A percentile compares a stretch with the other conserved stretches of the same genome.
These are phyloP conservation scores for Ibycter americanus DNA, from an alignment of 2,797 vertebrate genomes.

Conservation along the genomic window DNA sequence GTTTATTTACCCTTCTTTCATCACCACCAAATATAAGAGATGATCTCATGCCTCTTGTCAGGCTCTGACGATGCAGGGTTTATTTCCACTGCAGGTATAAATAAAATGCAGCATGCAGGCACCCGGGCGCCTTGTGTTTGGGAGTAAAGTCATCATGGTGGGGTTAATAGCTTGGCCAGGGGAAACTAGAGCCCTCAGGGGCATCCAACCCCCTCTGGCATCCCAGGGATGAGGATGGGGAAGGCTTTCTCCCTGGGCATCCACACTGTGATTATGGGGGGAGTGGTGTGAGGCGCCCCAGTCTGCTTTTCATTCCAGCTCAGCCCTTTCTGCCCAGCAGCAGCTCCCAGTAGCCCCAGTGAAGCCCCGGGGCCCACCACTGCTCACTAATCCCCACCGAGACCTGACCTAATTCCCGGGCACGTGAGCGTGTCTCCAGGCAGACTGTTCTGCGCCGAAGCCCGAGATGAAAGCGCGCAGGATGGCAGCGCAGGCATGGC, in stretches of 20 bases:
- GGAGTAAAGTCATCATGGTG: background rate
- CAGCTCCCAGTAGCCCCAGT: background rate
- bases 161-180: background rate
- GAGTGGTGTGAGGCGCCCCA: accelerated
- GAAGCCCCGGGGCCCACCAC: background rate
- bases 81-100: constrained; percentile 71
- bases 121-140: background rate
- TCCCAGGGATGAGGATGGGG: background rate
- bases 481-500: background rate
- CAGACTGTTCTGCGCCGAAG: constrained; percentile 27
- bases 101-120: constrained; percentile 52
- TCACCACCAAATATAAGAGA: constrained; percentile 69
- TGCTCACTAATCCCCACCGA: constrained; percentile 52
- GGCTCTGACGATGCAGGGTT: constrained; percentile 21
- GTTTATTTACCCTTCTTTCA: constrained; percentile 68
- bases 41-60: constrained; percentile 66
- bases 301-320: background rate
- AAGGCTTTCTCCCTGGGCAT: background rate
- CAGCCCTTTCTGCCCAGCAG: constrained; percentile 55
- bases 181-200: background rate
- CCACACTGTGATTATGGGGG: accelerated
- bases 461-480: background rate
- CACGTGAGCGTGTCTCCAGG: constrained; percentile 57
- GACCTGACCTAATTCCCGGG: constrained; percentile 68
- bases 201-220: background rate